These are phyloP conservation scores for Cordilura impudica DNA, from an alignment of 2,888 invertebrate species.

Conservation along the genomic window DNA sequence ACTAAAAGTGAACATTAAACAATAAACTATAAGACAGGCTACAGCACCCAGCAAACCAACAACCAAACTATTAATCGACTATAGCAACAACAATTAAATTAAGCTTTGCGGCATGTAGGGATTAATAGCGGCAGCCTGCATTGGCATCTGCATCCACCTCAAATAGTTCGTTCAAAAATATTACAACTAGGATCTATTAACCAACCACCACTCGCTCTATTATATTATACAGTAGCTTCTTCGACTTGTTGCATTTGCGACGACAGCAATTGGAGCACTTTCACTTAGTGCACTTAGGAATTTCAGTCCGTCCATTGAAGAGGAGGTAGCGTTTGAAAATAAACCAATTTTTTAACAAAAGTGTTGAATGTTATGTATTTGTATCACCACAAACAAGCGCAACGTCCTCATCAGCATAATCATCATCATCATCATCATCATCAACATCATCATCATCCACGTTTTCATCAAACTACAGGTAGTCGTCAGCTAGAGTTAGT, in stretches of 20 bases:
- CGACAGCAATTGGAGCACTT: slow-evolving; percentile 75
- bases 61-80: slow-evolving; percentile 48
- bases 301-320: slow-evolving; percentile 48
- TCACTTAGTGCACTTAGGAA: slow-evolving; percentile 70
- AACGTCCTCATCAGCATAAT: slow-evolving; percentile 20
- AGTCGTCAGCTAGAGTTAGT: not conserved
- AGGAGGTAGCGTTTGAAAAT: slow-evolving; percentile 61
- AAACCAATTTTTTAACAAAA: slow-evolving; percentile 53
- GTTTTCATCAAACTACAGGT: not conserved
- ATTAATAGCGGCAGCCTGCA: slow-evolving; percentile 29
- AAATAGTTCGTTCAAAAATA: slow-evolving; percentile 38
- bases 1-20: slow-evolving; percentile 35
- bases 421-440: slow-evolving; percentile 25
- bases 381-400: slow-evolving; percentile 56
- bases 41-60: slow-evolving; percentile 27
- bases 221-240: slow-evolving; percentile 57
- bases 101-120: slow-evolving; percentile 54
- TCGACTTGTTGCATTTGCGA: slow-evolving; percentile 45
- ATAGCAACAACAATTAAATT: slow-evolving; percentile 27
- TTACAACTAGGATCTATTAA: not conserved
- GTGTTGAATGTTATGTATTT: slow-evolving; percentile 62
- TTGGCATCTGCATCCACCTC: not conserved
- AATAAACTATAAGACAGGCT: slow-evolving; percentile 34
- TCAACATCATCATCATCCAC: not conserved
- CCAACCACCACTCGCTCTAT: slow-evolving; percentile 25